phyloP scores from a whole-genome alignment of 2,113 vertebrate genomes.

The Falco punctatus region DNA sequence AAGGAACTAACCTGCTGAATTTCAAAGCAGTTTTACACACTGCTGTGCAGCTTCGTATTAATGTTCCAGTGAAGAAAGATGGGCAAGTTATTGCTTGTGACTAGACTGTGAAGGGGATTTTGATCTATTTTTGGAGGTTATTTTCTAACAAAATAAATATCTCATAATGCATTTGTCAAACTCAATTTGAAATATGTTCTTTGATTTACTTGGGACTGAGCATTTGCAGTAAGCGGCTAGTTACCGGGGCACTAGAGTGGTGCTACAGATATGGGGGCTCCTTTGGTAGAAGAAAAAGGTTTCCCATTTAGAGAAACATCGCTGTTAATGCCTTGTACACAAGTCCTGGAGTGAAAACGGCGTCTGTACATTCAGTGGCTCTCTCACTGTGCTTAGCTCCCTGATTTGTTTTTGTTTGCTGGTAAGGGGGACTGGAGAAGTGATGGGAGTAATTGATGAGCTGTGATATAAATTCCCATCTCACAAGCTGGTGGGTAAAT shows the following conservation, averaged over 20 bases:
- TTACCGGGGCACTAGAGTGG: neutral
- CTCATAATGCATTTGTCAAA: neutral
- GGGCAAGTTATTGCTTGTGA: neutral
- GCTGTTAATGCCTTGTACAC: neutral
- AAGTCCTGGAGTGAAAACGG: neutral
- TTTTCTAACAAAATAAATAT: neutral
- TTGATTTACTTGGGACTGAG: neutral
- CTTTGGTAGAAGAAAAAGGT: neutral
- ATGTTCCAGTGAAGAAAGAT: neutral
- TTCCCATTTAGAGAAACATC: neutral
- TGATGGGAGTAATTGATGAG: neutral
- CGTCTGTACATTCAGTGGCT: neutral
- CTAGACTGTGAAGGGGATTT: neutral
- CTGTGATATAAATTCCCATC: neutral
- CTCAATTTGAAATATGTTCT: neutral
- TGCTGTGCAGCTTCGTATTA: neutral
- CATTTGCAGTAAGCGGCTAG: neutral
- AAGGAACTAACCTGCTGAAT: neutral
- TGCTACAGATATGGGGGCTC: neutral
- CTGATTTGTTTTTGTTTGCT: slow-evolving; percentile 12
- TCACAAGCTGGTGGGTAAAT: neutral
- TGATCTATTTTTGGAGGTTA: neutral
- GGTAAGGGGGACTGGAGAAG: neutral
- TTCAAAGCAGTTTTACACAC: neutral
- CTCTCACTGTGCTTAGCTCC: neutral